Evolutionary conservation across 2,797 vertebrate genomes (phyloP), one percentile per base, ranked within the genome.

Genomic region (Clarias fuscus): DNA sequence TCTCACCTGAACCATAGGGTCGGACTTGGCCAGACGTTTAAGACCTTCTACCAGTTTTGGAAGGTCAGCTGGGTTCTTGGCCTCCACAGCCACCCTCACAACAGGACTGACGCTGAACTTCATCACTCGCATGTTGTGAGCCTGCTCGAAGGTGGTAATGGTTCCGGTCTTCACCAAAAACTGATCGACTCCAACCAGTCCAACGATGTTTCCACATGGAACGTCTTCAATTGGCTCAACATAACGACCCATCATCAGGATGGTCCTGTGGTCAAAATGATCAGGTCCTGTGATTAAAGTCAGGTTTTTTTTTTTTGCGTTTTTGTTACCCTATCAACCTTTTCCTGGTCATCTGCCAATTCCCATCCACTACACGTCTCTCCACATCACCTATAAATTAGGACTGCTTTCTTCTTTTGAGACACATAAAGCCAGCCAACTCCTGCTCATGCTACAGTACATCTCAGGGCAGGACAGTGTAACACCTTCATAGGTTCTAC

Each of bases 121-220:
- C 96, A 97, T 97, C 53, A 97, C 96, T 0, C 96, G 93, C 96
- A 97, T 95, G 92, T 97, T 97, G 94, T 97, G 96, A 33, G 96
- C 93, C 0, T 92, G 89, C 90, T 97, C 96, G 0, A 95, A 97
- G n/a, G 96, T 97, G 86, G 95, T 96, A 92, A 97, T 97, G 87
- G 96, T 97, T 72, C 96, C 96, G 0, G 96, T 97, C 93, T 97
- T 97, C 88, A 97, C 94, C 0, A 97, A 92, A 89, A 93, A 97
- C 94, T 97, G 96, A 92, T 97, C 96, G 0, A 97, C 96, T 0
- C 96, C 96, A 0, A 97, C 96, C 89, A 97, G 90, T 2, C 96
- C 96, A n/a, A 96, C 96, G 0, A 97, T 97, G 93, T 97, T 97
- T 0, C 96, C 96, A 0, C 96, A 97, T 71, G 96, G 96, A 88